Percentiles rank a stretch among this genome's conserved stretches.
Conservation (phyloP, 1,140 invertebrate species). For the Drosophila micromelanica region DNA sequence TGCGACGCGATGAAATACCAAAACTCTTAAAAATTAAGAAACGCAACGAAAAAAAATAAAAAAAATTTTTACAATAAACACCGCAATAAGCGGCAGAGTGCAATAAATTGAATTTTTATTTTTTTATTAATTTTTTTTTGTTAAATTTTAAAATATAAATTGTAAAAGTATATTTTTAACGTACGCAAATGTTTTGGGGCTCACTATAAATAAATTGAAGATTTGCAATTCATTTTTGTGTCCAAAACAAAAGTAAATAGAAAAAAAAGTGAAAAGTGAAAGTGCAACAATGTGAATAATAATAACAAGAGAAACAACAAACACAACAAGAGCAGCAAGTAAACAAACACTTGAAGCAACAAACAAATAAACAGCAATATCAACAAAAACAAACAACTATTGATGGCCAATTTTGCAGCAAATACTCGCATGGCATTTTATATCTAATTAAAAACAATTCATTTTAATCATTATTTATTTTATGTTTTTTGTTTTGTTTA, state of each 20-base stretch:
- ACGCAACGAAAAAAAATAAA: slow-evolving; percentile 14
- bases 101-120: slow-evolving; percentile 4
- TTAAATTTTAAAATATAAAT: slow-evolving; percentile 9
- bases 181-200: slow-evolving; percentile 22
- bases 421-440: not conserved
- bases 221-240: slow-evolving; percentile 56
- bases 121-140: slow-evolving; percentile 24
- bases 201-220: slow-evolving; percentile 3
- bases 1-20: slow-evolving; percentile 40
- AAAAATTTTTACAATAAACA: not conserved
- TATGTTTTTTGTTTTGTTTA: slow-evolving; percentile 16
- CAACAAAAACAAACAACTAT: slow-evolving; percentile 15
- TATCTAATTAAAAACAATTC: slow-evolving; percentile 23
- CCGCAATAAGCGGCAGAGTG: not conserved
- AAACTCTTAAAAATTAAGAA: slow-evolving; percentile 28
- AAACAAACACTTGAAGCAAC: slow-evolving; percentile 5
- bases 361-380: slow-evolving; percentile 28
- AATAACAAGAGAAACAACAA: slow-evolving; percentile 9
- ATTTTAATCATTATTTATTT: slow-evolving; percentile 34
- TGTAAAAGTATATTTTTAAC: slow-evolving; percentile 33
- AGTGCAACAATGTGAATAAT: slow-evolving; percentile 62
- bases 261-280: slow-evolving; percentile 77
- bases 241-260: slow-evolving; percentile 5
- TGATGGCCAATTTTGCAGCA: slow-evolving; percentile 20
- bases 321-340: slow-evolving; percentile 9